Conservation (phyloP, 2,113 vertebrate species). For the Rhabdornis inornatus region DNA sequence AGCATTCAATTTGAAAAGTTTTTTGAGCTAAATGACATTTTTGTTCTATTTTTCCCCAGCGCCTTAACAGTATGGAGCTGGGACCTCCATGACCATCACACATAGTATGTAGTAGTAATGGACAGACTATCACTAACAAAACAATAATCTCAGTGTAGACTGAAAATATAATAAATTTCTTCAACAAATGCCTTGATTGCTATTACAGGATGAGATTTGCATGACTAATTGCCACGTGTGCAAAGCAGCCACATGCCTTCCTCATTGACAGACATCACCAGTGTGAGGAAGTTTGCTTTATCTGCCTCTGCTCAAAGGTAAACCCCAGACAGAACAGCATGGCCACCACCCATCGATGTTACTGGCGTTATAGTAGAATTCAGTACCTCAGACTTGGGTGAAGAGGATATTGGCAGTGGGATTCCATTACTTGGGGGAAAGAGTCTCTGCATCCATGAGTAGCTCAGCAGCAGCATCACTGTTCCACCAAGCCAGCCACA, state of each 20-base stretch:
- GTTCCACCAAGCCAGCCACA: not conserved
- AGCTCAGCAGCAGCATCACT: not conserved
- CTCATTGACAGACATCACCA: not conserved
- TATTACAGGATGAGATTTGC: not conserved
- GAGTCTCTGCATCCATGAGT: accelerated
- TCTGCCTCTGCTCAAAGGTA: not conserved
- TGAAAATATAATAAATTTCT: not conserved
- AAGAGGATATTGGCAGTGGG: not conserved
- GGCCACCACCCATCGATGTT: not conserved
- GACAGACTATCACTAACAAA: not conserved
- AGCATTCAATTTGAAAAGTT: not conserved
- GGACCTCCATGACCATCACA: not conserved
- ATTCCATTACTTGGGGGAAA: not conserved
- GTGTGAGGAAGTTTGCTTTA: not conserved
- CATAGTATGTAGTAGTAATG: accelerated
- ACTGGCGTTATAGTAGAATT: not conserved
- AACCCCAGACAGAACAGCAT: not conserved
- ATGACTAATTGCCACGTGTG: not conserved
- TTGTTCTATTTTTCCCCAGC: not conserved
- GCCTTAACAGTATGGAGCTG: not conserved
- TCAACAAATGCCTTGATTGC: not conserved
- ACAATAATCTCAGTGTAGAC: not conserved
- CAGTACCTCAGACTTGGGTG: not conserved
- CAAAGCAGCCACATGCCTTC: not conserved
- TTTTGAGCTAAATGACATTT: not conserved